These are phyloP conservation scores for Morpho deidamia DNA, from an alignment of 2,888 invertebrate species.

Conservation along the genomic window DNA sequence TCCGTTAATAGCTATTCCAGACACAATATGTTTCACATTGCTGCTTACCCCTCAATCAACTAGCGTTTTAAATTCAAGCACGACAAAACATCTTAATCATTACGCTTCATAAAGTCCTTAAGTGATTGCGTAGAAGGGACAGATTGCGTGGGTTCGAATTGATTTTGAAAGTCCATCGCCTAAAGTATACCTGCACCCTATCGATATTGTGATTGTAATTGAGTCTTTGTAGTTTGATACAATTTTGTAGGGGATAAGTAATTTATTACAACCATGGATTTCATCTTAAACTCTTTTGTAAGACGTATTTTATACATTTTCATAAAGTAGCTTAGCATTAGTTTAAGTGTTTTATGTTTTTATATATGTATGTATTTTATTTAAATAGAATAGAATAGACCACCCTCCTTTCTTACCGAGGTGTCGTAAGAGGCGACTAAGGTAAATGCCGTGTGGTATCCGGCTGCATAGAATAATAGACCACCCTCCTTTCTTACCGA, in stretches of 20 bases:
- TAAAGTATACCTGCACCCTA: conserved; percentile 50
- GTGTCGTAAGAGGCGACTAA: no score
- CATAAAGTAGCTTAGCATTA: no score
- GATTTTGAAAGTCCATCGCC: conserved; percentile 68
- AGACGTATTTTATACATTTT: no score
- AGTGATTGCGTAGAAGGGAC: conserved; percentile 69
- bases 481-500: no score
- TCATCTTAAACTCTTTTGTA: no score
- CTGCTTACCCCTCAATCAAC: conserved; percentile 35
- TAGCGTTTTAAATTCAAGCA: conserved; percentile 52
- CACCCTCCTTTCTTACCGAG: no score
- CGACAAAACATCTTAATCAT: conserved; percentile 76
- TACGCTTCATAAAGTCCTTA: conserved; percentile 75
- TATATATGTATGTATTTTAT: no score
- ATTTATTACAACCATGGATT: no score
- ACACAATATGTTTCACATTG: conserved; percentile 68
- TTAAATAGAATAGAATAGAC: no score
- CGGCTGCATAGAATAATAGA: no score
- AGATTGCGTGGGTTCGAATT: conserved; percentile 65
- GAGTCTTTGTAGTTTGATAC: conserved; percentile 19
- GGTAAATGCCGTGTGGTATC: no score
- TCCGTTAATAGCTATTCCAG: conserved; percentile 68
- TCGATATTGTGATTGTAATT: conserved; percentile 29
- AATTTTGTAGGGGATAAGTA: conserved; percentile 18
- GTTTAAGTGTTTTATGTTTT: no score